phyloP scores from a whole-genome alignment of 2,797 vertebrate genomes.

The Pseudomugil gertrudae region DNA sequence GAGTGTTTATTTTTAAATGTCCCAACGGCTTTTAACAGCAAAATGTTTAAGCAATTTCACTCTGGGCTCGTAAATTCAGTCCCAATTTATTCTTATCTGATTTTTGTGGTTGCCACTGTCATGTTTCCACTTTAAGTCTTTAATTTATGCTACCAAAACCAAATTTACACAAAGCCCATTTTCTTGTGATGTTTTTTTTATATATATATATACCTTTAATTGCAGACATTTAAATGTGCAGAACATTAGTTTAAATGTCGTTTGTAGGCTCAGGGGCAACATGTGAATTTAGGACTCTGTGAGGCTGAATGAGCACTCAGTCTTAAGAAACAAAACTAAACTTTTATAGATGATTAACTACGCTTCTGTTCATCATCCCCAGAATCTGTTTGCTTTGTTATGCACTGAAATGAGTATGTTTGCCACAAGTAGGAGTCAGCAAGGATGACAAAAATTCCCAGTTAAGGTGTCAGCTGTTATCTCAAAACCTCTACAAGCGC shows the following conservation, averaged over 20 bases:
- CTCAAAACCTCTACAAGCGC: neutral
- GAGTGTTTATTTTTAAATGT: constrained; percentile 53
- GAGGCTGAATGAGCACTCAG: constrained; percentile 18
- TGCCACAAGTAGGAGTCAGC: constrained; percentile 1
- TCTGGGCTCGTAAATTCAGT: constrained; percentile 26
- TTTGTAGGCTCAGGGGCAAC: constrained; percentile 2
- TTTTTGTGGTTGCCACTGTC: neutral
- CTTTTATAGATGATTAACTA: constrained; percentile 35
- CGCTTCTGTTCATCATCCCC: constrained; percentile 22
- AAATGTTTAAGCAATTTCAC: constrained; percentile 35
- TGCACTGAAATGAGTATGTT: neutral
- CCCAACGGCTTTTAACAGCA: constrained; percentile 33
- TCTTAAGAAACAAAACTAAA: constrained; percentile 17
- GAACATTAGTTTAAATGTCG: neutral
- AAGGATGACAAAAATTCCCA: neutral
- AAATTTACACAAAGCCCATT: neutral
- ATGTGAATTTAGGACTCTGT: constrained; percentile 13
- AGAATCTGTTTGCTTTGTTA: constrained; percentile 3
- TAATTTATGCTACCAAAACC: neutral
- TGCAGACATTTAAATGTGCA: neutral
- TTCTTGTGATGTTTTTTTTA: neutral
- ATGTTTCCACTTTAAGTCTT: neutral
- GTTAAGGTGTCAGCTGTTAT: neutral
- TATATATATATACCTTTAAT: neutral
- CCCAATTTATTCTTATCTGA: constrained; percentile 1